Evolutionary conservation across 2,797 vertebrate genomes (phyloP).

Genomic region (Rhynchotus rufescens): DNA sequence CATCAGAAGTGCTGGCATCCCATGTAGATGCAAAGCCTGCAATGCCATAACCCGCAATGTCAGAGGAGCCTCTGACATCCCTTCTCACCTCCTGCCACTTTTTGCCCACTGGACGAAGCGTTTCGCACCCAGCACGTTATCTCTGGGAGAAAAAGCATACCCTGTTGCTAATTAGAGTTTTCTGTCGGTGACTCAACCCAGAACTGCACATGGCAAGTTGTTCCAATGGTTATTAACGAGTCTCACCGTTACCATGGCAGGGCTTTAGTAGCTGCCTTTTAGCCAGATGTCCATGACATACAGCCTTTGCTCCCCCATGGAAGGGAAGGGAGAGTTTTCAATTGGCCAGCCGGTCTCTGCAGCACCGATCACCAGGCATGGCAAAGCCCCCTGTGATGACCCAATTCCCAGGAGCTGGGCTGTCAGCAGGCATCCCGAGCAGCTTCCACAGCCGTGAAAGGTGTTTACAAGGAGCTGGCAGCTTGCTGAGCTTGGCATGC

Average conservation of each 20-base stretch:
- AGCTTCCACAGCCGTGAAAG: neutral
- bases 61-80: accelerated
- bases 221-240: neutral
- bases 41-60: accelerated
- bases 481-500: neutral
- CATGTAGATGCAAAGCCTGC: accelerated
- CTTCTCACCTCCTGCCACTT: neutral
- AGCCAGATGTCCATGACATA: accelerated
- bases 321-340: neutral
- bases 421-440: too few relatives aligned
- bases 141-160: neutral
- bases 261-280: neutral
- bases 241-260: neutral
- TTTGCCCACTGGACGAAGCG: accelerated
- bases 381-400: neutral
- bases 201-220: neutral
- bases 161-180: neutral
- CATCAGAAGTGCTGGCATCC: neutral
- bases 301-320: accelerated
- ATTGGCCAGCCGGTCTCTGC: too few relatives aligned
- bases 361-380: neutral
- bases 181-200: neutral
- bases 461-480: neutral
- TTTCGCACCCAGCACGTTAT: neutral
- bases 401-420: too few relatives aligned